Base-by-base conservation (phyloP, 2,888 invertebrate species). In the Pachliopta kotzebuea region DNA sequence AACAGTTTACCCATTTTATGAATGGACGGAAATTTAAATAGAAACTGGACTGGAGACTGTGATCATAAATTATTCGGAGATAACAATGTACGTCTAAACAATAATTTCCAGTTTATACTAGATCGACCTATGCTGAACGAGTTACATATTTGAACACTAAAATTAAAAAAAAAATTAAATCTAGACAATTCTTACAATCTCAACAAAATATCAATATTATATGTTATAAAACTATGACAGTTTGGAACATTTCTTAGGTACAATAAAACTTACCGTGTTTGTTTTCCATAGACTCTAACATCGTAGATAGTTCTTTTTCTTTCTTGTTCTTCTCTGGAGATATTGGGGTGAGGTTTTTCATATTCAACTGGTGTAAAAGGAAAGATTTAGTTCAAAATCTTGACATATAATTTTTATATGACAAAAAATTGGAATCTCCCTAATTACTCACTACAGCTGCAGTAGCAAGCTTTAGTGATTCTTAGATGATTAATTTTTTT, bases 221-320 rank as follows among this genome's bases (percentile, higher is more conserved):
- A n/a, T 26, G n/a, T 7, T 8, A 45, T 7, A n/a, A 18, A n/a
- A n/a, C n/a, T n/a, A n/a, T n/a, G n/a, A n/a, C n/a, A n/a, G n/a
- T n/a, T n/a, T n/a, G n/a, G n/a, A n/a, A 1, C 9, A 42, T 18
- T 18, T 18, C 1, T 45, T 45, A n/a, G n/a, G 45, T n/a, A 45
- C 6, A 37, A 37, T 24, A 14, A 49, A 55, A 88, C 94, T 92
- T 93, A 97, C 97, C 96, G 87, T 97, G 96, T 83, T 96, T 97
- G 31, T 94, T 94, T 77, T 97, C 96, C 93, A 97, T 95, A 62
- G 95, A 94, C 69, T 95, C 94, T 56, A 97, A 93, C 88, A 96
- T 94, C 21, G 95, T 93, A 29, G 95, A 93, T 62, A 96, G 78
- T 76, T 96, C 96, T 76, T 95, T 95, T 61, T 96, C 95, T 69